Evolutionary conservation across 64 coral and sea anemone species (phyloP).

Genomic region (Orbicella faveolata): DNA sequence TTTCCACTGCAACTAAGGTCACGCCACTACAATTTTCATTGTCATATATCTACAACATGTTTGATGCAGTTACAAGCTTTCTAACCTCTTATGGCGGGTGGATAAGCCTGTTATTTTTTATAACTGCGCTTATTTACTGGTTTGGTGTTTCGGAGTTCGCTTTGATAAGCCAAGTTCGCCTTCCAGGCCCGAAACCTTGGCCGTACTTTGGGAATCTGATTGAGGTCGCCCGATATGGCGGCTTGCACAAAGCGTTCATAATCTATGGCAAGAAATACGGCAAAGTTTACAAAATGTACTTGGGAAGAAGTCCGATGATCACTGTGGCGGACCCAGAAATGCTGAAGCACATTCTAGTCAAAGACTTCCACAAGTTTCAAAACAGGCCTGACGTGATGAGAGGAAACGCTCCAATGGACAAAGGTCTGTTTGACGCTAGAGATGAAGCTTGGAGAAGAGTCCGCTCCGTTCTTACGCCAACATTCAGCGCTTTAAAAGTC

Average conservation of each 20-base stretch:
- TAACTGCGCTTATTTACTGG: conserved; percentile 38
- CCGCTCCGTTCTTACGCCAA: conserved; percentile 29
- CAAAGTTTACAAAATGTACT: conserved; percentile 46
- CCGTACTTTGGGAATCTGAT: conserved; percentile 55
- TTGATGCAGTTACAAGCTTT: no score
- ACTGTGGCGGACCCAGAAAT: conserved; percentile 52
- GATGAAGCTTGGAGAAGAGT: conserved; percentile 27
- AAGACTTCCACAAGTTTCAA: conserved; percentile 55
- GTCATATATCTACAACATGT: no score
- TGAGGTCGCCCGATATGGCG: conserved; percentile 38
- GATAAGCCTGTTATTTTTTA: conserved; percentile 5
- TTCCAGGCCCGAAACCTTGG: conserved; percentile 49
- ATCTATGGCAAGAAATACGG: conserved; percentile 50
- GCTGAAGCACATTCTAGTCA: conserved; percentile 37
- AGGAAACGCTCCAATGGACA: neutral
- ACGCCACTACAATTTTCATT: no score
- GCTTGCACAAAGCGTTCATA: conserved; percentile 38
- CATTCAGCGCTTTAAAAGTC: conserved; percentile 40
- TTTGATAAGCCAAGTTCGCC: conserved; percentile 9
- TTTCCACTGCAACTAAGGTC: no score
- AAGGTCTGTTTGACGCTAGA: conserved; percentile 27
- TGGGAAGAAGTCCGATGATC: conserved; percentile 41
- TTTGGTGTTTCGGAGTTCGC: conserved; percentile 37
- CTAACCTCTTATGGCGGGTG: no score
- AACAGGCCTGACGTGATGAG: conserved; percentile 41